These are phyloP conservation scores for Muscicapa comitata DNA, from an alignment of 2,797 vertebrate species.

Conservation along the genomic window DNA sequence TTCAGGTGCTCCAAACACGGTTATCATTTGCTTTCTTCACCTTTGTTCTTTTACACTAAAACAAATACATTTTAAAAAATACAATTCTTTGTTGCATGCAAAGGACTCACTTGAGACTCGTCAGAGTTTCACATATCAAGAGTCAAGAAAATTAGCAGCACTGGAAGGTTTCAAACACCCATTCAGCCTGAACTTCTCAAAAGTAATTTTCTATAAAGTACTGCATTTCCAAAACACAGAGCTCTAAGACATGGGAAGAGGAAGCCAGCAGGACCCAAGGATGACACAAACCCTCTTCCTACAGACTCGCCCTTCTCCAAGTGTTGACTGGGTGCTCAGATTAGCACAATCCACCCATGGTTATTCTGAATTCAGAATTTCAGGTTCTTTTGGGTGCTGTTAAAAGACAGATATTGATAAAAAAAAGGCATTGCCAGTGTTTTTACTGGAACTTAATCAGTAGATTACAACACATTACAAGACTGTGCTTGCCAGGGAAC, in stretches of 20 bases:
- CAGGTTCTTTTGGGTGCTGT: not conserved
- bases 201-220: not conserved
- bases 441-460: constrained; percentile 55
- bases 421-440: not conserved
- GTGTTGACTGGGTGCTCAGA: not conserved
- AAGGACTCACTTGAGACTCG: not conserved
- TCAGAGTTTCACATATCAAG: not conserved
- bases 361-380: not conserved
- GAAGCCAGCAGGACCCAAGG: not conserved
- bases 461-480: constrained; percentile 50
- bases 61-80: rapidly evolving
- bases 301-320: not conserved
- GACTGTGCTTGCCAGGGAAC: constrained; percentile 33
- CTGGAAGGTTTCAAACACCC: not conserved
- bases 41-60: not conserved
- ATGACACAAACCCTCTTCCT: not conserved
- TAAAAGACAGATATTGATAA: not conserved
- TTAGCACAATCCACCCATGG: rapidly evolving
- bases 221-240: rapidly evolving
- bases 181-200: not conserved
- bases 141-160: not conserved
- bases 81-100: not conserved
- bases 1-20: not conserved
- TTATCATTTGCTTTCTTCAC: not conserved
- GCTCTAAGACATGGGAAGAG: rapidly evolving